These are phyloP conservation scores for Nemotelus nigrinus DNA, from an alignment of 2,888 invertebrate species.

Conservation along the genomic window DNA sequence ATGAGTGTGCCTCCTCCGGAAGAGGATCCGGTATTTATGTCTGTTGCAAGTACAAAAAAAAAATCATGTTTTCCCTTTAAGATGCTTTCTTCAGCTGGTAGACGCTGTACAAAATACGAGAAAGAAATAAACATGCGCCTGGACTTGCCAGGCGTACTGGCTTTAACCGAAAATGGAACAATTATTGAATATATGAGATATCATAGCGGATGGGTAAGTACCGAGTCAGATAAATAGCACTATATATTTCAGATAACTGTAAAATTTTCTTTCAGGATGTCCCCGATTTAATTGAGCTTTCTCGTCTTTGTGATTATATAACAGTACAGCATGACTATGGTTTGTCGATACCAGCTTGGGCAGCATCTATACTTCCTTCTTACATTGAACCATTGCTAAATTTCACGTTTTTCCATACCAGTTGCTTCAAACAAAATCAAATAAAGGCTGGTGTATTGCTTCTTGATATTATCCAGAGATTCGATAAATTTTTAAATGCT, in stretches of 20 bases:
- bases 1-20: not conserved
- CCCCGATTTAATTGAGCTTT: not conserved
- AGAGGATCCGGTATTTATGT: constrained; percentile 17
- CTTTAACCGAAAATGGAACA: not conserved
- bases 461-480: constrained; percentile 71
- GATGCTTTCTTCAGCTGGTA: not conserved
- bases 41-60: not conserved
- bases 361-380: constrained; percentile 69
- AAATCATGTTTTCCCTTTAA: not conserved
- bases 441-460: constrained; percentile 76
- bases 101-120: not conserved
- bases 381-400: constrained; percentile 54
- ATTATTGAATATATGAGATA: constrained; percentile 16
- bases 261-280: not conserved
- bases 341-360: constrained; percentile 76
- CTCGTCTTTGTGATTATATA: constrained; percentile 66
- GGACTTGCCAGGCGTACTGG: constrained; percentile 1
- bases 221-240: not conserved
- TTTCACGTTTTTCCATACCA: constrained; percentile 54
- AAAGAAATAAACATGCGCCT: not conserved
- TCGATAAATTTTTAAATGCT: constrained; percentile 62
- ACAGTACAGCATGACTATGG: constrained; percentile 71
- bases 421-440: constrained; percentile 71
- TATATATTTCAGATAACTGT: not conserved
- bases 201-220: constrained; percentile 25